Base-by-base conservation (phyloP, 1,140 invertebrate genomes). In the Heliothis subflexa region DNA sequence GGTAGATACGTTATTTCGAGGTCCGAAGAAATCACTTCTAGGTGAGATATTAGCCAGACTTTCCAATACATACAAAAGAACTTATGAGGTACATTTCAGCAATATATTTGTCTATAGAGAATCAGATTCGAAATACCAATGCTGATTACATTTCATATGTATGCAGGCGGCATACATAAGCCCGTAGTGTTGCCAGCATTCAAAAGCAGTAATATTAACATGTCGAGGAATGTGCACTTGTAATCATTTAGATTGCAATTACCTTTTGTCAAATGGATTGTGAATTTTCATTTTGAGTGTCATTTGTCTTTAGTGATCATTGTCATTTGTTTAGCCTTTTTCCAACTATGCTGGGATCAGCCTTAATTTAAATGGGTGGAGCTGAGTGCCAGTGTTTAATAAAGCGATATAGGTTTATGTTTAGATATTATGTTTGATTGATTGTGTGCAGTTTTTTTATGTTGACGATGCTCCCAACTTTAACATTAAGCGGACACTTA, bases 81-180 rank as follows among this genome's bases (percentile, higher is more conserved):
- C 33, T 40, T 40, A 40, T 9, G 33, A 40, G 13, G 25, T 14
- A 68, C 18, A 68, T 50, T 14, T 50, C 45, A 50, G 9, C 25
- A n/a, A 47, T 64, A 47, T 50, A 50, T 50, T 49, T 52, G 18
- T 47, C 47, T 68, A 50, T 50, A 18, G 47, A 47, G 47, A 68
- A 50, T 50, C 4, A 18, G 21, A 14, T n/a, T 47, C n/a, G 64
- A 25, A 68, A 68, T 68, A 50, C 64, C 21, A 21, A 50, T 14
- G 47, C 64, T 68, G 64, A 68, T 68, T 49, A 50, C 45, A 50
- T 68, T 68, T 50, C 47, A 68, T 50, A 68, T 50, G 64, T 50
- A 68, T 68, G 64, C 64, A 25, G 18, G 40, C 16, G 18, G 45
- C 47, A 18, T 68, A 50, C 47, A 40, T 50, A 45, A 40, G 50